Conservation (phyloP, 2,113 vertebrate species). For the Platichthys stellatus region DNA sequence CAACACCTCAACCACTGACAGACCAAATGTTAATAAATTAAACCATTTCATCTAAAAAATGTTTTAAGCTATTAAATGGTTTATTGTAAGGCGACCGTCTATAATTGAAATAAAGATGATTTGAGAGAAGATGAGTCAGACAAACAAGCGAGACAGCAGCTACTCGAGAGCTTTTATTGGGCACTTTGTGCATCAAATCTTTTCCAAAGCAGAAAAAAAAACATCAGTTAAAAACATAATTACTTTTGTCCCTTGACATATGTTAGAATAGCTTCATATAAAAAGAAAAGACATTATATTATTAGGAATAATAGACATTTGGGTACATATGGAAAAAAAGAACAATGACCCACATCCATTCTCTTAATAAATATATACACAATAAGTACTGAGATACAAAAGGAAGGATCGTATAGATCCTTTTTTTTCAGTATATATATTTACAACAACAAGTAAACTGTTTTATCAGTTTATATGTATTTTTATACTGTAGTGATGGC, state of each 20-base stretch:
- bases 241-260: constrained; percentile 59
- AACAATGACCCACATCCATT: constrained; percentile 71
- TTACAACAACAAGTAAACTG: constrained; percentile 37
- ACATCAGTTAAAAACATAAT: constrained; percentile 53
- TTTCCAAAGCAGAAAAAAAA: constrained; percentile 52
- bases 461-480: constrained; percentile 19
- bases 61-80: neutral
- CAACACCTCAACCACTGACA: constrained; percentile 12
- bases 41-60: neutral
- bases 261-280: constrained; percentile 71
- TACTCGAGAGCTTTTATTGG: constrained; percentile 72
- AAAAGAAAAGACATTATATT: constrained; percentile 74
- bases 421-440: constrained; percentile 39
- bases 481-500: constrained; percentile 43
- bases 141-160: constrained; percentile 5
- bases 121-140: neutral
- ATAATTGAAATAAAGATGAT: neutral
- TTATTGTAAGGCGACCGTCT: neutral
- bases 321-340: constrained; percentile 63
- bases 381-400: constrained; percentile 81
- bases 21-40: neutral
- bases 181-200: constrained; percentile 60
- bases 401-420: constrained; percentile 40
- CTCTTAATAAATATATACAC: constrained; percentile 85
- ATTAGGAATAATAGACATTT: constrained; percentile 73